Base-by-base conservation (phyloP, 2,888 invertebrate species). In the Drosophila stalkeri region DNA sequence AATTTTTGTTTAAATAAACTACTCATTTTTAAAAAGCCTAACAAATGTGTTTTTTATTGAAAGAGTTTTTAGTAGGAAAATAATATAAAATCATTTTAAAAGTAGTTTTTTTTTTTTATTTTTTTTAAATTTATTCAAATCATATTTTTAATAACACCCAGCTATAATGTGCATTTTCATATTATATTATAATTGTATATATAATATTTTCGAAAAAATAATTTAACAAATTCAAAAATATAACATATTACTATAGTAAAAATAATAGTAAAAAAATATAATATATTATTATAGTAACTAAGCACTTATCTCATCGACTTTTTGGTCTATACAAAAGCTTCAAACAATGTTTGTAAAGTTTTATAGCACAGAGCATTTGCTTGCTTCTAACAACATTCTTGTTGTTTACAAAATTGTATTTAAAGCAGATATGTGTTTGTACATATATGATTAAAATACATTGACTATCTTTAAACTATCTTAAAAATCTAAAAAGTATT, bases 1-100 rank as follows among this genome's bases (percentile, higher is more conserved):
- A 81, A 64, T 33, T 75, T 76, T 77, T 81, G 57, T 72, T 81
- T 77, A 77, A 66, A 76, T 76, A 70, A 76, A 80, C 66, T 72
- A 72, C 39, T 64, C 52, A 20, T 56, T 57, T 57, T 57, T 44
- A 16, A 43, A 57, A 57, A 44, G 31, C 14, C 16, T 7, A 44
- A 2, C 7, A 6, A 18, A 20, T 33, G 4, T 2, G 2, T 23
- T 33, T 27, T 23, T 23, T 33, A 14, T 37, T 37, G 37, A 14
- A 37, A 14, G 37, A 14, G 14, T 14, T 31, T n/a, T 47, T 4
- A 23, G 6, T 20, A 44, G 6, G 14, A 20, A 20, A 44, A 20
- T 2, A 12, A 5, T 18, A 18, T 11, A 43, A 20, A 44, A n/a
- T n/a, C n/a, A n/a, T n/a, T n/a, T n/a, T n/a, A n/a, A n/a, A n/a